phyloP scores from a whole-genome alignment of 2,113 vertebrate genomes.

The Galemys pyrenaicus region DNA sequence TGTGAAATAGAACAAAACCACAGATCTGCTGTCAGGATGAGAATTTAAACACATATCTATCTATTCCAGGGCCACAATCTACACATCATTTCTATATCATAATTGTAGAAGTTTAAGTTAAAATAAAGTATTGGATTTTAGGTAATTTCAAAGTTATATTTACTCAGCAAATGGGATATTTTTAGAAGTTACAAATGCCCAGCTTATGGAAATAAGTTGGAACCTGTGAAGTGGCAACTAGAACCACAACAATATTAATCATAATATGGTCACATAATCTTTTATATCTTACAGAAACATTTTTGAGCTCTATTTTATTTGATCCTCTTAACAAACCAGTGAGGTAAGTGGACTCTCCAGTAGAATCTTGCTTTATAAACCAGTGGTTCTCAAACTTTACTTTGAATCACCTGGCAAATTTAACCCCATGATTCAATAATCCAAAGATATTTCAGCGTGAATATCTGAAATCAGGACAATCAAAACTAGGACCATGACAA shows the following conservation, averaged over 20 bases:
- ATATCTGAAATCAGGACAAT: background rate
- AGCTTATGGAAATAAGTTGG: background rate
- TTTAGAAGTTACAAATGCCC: slow-evolving; percentile 10
- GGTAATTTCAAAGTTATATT: slow-evolving; percentile 34
- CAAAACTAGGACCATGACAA: background rate
- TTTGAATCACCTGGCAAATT: background rate
- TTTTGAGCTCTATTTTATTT: background rate
- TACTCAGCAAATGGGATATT: slow-evolving; percentile 9
- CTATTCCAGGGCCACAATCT: background rate
- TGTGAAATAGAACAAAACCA: slow-evolving; percentile 19
- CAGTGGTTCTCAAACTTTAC: background rate
- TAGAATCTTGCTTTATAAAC: background rate
- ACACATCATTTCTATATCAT: background rate
- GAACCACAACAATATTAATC: background rate
- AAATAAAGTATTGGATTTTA: background rate
- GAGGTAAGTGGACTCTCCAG: background rate
- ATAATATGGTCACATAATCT: background rate
- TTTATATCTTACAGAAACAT: background rate
- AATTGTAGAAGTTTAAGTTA: background rate
- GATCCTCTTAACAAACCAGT: background rate
- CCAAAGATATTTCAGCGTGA: background rate
- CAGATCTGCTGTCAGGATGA: background rate
- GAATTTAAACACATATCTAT: background rate
- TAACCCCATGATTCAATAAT: background rate
- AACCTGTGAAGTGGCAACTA: background rate